These are phyloP conservation scores for Solenodon paradoxus DNA, from an alignment of 2,113 vertebrate species.

Conservation along the genomic window DNA sequence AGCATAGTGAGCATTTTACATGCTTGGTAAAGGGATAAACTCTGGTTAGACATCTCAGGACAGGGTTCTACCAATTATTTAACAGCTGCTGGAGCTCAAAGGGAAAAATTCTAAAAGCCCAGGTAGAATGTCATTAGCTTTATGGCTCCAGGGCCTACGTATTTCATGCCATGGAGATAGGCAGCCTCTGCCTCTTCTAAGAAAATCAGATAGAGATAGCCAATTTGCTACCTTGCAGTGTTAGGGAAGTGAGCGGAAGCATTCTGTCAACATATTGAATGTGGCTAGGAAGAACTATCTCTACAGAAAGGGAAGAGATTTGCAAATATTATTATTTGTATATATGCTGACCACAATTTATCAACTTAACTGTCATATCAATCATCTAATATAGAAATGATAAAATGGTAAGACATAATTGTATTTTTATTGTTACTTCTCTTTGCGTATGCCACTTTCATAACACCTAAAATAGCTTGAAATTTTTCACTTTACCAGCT, in stretches of 20 bases:
- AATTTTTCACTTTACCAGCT: not conserved
- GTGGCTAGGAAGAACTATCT: rapidly evolving
- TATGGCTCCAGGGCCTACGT: not conserved
- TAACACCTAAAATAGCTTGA: not conserved
- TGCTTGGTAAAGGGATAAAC: not conserved
- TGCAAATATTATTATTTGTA: not conserved
- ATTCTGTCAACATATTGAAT: not conserved
- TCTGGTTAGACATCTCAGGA: not conserved
- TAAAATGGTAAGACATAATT: not conserved
- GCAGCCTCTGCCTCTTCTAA: not conserved
- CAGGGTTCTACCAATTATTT: not conserved
- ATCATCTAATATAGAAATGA: not conserved
- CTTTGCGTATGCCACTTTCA: not conserved
- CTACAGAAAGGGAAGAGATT: not conserved
- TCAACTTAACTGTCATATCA: not conserved
- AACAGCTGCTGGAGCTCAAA: not conserved
- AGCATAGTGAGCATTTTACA: not conserved
- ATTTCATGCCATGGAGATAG: not conserved
- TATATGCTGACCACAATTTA: not conserved
- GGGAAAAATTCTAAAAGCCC: not conserved
- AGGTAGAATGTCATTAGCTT: not conserved
- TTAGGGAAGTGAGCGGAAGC: not conserved
- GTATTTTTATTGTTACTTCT: not conserved
- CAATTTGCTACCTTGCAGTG: not conserved
- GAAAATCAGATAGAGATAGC: not conserved